These are phyloP conservation scores for Eretmocerus hayati DNA, from an alignment of 2,888 invertebrate genomes.

Conservation along the genomic window DNA sequence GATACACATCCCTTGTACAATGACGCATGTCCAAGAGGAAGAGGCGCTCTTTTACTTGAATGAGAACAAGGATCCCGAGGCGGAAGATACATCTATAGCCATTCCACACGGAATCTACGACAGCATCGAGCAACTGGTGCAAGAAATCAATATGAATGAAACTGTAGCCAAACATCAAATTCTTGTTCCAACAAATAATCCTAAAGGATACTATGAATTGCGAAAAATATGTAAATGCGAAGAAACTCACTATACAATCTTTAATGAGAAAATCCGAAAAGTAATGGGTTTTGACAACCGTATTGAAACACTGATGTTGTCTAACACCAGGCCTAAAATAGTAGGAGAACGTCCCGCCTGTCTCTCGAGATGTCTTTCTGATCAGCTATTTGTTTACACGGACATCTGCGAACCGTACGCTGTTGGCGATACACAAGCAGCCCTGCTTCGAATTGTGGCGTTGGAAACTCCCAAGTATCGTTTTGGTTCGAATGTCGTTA, in stretches of 20 bases:
- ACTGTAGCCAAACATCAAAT: neutral
- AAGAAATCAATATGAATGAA: neutral
- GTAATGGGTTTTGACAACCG: slow-evolving; percentile 7
- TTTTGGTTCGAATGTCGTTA: slow-evolving; percentile 12
- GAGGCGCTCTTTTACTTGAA: neutral
- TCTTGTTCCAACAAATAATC: neutral
- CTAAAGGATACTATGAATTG: neutral
- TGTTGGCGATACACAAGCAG: slow-evolving; percentile 28
- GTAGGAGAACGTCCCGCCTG: neutral
- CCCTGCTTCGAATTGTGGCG: slow-evolving; percentile 28
- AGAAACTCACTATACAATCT: neutral
- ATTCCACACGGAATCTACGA: neutral
- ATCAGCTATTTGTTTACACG: slow-evolving; percentile 26
- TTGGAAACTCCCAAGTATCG: slow-evolving; percentile 19
- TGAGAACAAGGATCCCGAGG: neutral
- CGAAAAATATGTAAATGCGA: neutral
- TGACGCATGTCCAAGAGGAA: neutral
- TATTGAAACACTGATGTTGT: neutral
- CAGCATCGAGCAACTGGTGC: neutral
- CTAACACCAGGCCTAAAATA: neutral
- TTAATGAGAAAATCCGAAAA: neutral
- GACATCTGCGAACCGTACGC: slow-evolving; percentile 28
- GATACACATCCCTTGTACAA: slow-evolving; percentile 2
- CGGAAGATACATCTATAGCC: neutral
- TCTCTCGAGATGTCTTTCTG: neutral